These are phyloP conservation scores for Agonum fuliginosum DNA, from an alignment of 2,888 invertebrate genomes.

Conservation along the genomic window DNA sequence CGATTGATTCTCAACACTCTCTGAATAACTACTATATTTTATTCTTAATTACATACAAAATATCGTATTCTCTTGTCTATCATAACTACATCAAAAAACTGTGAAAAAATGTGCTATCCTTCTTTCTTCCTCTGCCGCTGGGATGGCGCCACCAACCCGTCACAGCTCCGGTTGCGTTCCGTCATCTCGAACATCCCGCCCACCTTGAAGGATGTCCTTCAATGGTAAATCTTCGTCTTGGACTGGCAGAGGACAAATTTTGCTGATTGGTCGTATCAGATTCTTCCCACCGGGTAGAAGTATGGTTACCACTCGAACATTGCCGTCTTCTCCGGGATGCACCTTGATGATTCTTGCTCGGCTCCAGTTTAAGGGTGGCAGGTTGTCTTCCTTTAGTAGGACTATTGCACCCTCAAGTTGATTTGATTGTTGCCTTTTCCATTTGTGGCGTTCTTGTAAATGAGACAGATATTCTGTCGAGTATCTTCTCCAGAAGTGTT, in stretches of 20 bases:
- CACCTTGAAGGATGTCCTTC: neutral
- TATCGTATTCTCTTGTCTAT: too few species aligned
- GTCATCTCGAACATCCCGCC: too few species aligned
- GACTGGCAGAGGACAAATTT: neutral
- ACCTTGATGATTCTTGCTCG: neutral
- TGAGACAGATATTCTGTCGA: neutral
- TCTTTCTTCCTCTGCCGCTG: too few species aligned
- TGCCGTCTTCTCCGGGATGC: neutral
- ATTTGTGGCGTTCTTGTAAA: neutral
- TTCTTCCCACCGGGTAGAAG: neutral
- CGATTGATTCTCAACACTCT: too few species aligned
- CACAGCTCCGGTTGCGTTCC: too few species aligned
- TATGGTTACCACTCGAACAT: neutral
- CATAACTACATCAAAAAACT: too few species aligned
- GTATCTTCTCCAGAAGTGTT: too few species aligned
- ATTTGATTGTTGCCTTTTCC: neutral
- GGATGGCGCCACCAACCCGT: too few species aligned
- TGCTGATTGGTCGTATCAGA: neutral
- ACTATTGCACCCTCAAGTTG: neutral
- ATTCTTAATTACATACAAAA: too few species aligned
- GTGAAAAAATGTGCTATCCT: too few species aligned
- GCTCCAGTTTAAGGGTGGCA: neutral
- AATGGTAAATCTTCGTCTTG: neutral
- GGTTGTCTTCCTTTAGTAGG: neutral
- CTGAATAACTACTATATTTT: too few species aligned